Base-by-base conservation (phyloP, 2,797 vertebrate genomes). In the Phoxinus dragarum region DNA sequence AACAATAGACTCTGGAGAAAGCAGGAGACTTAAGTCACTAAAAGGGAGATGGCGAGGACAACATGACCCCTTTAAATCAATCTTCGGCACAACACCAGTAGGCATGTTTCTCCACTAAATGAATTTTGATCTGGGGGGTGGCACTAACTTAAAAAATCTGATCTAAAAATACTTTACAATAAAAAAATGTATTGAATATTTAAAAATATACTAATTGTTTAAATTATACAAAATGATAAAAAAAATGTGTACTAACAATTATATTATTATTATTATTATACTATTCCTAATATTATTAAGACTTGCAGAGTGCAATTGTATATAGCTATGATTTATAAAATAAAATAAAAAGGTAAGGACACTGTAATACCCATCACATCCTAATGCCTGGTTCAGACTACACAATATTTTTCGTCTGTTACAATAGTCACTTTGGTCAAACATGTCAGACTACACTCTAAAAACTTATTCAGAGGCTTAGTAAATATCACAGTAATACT, bases 1-100 rank as follows among this genome's bases (percentile, higher is more conserved):
- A 77, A 92, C 80, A 86, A 87, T 88, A 89, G 90, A 87, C 44
- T 64, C 16, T 66, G 79, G 90, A 91, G 88, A 90, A 93, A 93
- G 64, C 52, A 84, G 49, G 49, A 76, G 82, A 54, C 34, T 75
- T 59, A 87, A 88, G 17, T 69, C 54, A 78, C 54, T 84, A 90
- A 91, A 89, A 83, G 64, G 71, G 89, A 87, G 81, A 86, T 21
- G 86, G 56, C 11, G 38, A 86, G 87, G 88, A 93, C 83, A 93
- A 90, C 38, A 89, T 87, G 90, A 90, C 85, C 78, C 75, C 54
- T 47, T 52, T 84, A 81, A 74, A 84, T 67, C 47, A 36, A 74
- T 82, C 78, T 73, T 44, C 16, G 72, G 75, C 44, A 82, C 71
- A 80, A 76, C 59, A 81, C 81, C 38, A 34, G 74, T 74, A 75